Conservation (phyloP, 2,797 vertebrate genomes). For the Sternarchorhynchus goeldii region DNA sequence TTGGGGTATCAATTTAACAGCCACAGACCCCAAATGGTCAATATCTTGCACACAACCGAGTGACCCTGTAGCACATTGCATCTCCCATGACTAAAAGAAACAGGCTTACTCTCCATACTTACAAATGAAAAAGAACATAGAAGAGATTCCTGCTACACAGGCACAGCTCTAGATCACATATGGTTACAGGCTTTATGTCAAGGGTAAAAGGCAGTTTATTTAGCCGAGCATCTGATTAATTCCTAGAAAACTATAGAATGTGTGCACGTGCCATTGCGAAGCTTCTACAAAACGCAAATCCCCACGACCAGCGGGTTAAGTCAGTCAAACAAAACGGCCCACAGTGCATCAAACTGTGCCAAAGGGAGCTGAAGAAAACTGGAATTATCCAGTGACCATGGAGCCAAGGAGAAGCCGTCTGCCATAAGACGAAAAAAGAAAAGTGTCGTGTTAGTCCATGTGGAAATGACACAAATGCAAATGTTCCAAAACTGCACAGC, state of each 20-base stretch:
- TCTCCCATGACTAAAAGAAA: neutral
- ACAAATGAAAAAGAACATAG: neutral
- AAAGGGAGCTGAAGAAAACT: too few species aligned
- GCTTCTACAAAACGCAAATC: too few species aligned
- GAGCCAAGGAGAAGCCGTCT: neutral
- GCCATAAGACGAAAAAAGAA: neutral
- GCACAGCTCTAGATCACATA: neutral
- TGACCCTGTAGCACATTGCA: neutral
- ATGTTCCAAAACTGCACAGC: neutral
- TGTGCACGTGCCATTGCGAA: too few species aligned
- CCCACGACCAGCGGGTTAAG: too few species aligned
- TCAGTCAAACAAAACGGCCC: too few species aligned
- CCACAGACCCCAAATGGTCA: neutral
- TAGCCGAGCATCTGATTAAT: too few species aligned
- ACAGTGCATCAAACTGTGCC: too few species aligned
- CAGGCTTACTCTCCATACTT: neutral
- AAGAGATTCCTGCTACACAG: too few species aligned
- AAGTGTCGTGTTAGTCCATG: too few species aligned
- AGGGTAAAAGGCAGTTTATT: too few species aligned
- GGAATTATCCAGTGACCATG: neutral
- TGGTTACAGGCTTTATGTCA: neutral
- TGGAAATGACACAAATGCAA: neutral
- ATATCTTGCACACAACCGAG: too few species aligned
- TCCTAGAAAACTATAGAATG: too few species aligned
- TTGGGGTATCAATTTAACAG: neutral